Percentiles rank a stretch among this genome's conserved stretches.
Evolutionary conservation across 2,888 invertebrate species (phyloP).

Genomic region (Noctua pronuba): DNA sequence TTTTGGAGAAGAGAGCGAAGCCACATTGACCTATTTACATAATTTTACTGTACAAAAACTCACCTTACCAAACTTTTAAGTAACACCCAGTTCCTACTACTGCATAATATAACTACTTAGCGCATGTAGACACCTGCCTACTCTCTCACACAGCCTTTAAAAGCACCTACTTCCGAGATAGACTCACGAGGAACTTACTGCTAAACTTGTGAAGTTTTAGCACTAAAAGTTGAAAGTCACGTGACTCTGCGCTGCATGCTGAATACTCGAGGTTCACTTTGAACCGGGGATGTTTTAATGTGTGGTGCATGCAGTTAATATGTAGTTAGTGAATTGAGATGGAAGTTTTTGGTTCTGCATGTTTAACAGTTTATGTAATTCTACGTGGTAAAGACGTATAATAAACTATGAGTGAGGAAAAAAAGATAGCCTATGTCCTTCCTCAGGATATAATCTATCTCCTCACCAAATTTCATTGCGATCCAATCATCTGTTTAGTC

Average conservation of each 20-base stretch:
- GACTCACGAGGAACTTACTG: background rate
- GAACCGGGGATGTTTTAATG: constrained; percentile 4
- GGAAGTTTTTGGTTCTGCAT: background rate
- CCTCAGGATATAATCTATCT: too few species aligned
- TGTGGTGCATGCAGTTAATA: constrained; percentile 3
- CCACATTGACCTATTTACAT: background rate
- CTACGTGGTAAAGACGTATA: too few species aligned
- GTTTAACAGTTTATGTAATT: background rate
- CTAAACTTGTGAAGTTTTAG: constrained; percentile 30
- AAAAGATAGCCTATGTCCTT: too few species aligned
- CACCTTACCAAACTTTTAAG: background rate
- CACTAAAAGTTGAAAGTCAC: constrained; percentile 35
- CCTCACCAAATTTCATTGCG: too few species aligned
- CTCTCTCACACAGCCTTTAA: constrained; percentile 13
- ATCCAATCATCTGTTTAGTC: too few species aligned
- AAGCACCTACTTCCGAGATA: background rate
- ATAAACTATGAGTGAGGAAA: too few species aligned
- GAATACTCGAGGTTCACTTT: constrained; percentile 13
- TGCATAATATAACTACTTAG: constrained; percentile 14
- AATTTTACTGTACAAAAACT: background rate
- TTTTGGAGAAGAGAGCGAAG: background rate
- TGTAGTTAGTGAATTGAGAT: background rate
- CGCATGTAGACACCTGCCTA: constrained; percentile 19
- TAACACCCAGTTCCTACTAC: constrained; percentile 3
- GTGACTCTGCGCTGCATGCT: background rate